Evolutionary conservation across 2,113 vertebrate species (phyloP).

Genomic region (Columba janthina): DNA sequence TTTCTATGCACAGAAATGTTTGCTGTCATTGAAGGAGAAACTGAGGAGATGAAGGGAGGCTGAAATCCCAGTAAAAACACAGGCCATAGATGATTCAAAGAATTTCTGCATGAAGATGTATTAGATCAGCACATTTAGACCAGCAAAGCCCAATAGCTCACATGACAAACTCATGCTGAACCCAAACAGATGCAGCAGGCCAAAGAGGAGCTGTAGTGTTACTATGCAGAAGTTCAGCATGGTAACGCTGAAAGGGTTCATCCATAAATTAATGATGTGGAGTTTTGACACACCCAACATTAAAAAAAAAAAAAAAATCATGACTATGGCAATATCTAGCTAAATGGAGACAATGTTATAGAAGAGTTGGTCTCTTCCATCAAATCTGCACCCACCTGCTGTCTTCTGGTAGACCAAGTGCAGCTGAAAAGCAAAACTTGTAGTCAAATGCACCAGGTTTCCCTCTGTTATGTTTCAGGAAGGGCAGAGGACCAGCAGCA

Average conservation of each 20-base stretch:
- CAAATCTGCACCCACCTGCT: background rate
- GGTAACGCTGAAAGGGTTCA: background rate
- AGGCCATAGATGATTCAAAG: background rate
- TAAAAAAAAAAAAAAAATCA: background rate
- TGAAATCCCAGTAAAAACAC: background rate
- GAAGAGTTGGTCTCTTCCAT: background rate
- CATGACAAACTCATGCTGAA: background rate
- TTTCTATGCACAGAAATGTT: background rate
- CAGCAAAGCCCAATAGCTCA: background rate
- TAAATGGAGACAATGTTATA: background rate
- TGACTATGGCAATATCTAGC: background rate
- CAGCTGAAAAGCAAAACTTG: background rate
- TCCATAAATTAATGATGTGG: background rate
- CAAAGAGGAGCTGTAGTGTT: background rate
- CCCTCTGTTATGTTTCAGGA: background rate
- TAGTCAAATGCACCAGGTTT: background rate
- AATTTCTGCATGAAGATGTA: accelerated
- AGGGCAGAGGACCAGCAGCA: background rate
- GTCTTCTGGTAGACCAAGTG: background rate
- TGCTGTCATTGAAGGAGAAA: background rate
- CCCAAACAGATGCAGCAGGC: background rate
- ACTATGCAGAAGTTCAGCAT: background rate
- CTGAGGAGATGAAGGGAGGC: background rate
- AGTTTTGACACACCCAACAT: background rate
- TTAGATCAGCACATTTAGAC: background rate